Evolutionary conservation across 2,113 vertebrate species (phyloP).

Genomic region (Pachyramphus minor): DNA sequence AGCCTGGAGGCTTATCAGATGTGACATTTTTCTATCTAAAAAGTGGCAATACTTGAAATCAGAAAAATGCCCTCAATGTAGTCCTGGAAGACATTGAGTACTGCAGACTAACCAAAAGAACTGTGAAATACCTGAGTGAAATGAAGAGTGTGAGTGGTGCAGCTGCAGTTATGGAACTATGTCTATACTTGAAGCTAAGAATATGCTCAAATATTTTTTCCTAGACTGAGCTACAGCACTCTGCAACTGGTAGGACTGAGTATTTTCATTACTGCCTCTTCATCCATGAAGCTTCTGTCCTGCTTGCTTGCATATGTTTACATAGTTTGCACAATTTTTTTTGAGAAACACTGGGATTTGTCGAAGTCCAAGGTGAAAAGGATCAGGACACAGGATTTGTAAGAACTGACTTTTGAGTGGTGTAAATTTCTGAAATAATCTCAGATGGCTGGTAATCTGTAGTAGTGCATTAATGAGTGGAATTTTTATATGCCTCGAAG

Average conservation of each 20-base stretch:
- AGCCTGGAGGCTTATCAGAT: neutral
- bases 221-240: neutral
- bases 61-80: neutral
- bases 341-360: neutral
- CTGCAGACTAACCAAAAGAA: neutral
- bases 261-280: neutral
- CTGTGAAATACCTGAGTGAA: neutral
- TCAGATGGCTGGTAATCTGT: neutral
- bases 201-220: neutral
- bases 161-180: neutral
- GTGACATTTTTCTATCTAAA: neutral
- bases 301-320: neutral
- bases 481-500: neutral
- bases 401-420: neutral
- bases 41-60: neutral
- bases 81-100: neutral
- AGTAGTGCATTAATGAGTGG: neutral
- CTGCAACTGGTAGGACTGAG: neutral
- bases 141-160: neutral
- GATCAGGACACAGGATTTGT: neutral
- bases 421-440: neutral
- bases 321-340: neutral
- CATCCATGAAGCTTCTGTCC: neutral
- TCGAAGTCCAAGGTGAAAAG: neutral
- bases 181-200: neutral